These are phyloP conservation scores for Macrobrachium nipponense DNA, from an alignment of 1,140 invertebrate genomes.

Conservation along the genomic window DNA sequence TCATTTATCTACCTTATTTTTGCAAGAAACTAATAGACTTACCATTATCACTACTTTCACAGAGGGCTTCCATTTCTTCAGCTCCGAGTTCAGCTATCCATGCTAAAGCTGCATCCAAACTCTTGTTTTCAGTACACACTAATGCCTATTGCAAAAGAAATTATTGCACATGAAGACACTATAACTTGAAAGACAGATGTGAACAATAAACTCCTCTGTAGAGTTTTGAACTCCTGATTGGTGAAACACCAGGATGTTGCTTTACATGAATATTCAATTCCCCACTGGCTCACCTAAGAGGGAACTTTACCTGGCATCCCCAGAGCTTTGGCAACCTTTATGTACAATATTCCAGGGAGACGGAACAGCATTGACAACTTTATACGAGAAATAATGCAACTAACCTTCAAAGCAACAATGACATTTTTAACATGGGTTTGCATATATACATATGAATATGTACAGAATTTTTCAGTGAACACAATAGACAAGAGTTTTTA, in stretches of 20 bases:
- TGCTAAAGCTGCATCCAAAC: conserved; percentile 34
- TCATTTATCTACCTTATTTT: too few relatives aligned
- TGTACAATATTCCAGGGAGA: too few relatives aligned
- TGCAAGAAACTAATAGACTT: background rate
- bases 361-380: too few relatives aligned
- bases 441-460: background rate
- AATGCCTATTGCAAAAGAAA: conserved; percentile 17
- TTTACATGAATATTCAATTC: background rate
- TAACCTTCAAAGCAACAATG: background rate
- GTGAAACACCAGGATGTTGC: background rate
- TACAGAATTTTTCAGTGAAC: background rate
- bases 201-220: background rate
- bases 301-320: too few relatives aligned
- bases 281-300: too few relatives aligned
- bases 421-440: background rate
- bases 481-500: background rate
- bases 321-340: too few relatives aligned
- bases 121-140: conserved; percentile 34
- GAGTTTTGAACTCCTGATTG: background rate
- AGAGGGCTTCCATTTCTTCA: conserved; percentile 43
- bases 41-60: conserved; percentile 40
- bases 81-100: conserved; percentile 46
- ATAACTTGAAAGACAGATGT: background rate
- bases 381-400: background rate
- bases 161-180: too few relatives aligned